Percentiles rank a stretch among this genome's conserved stretches.
Conservation (phyloP, 2,888 invertebrate genomes). For the Apodemia zela region DNA sequence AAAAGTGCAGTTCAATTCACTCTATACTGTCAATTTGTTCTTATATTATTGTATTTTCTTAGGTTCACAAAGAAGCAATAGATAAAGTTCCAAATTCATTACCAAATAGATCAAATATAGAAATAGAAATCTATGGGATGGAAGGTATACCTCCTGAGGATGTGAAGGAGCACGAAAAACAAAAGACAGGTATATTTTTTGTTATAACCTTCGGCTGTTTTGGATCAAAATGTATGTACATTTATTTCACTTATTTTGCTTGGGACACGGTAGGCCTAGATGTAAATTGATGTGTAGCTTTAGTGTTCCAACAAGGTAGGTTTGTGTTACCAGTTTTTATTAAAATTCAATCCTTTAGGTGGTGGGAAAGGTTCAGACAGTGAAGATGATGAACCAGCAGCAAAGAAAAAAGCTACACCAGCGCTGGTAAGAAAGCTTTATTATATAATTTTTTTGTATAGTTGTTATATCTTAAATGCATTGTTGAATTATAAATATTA, state of each 20-base stretch:
- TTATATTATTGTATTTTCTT: conserved; percentile 40
- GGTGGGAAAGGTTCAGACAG: conserved; percentile 88
- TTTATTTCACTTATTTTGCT: conserved; percentile 49
- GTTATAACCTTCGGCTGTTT: conserved; percentile 45
- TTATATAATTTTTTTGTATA: no score
- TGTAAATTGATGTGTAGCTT: conserved; percentile 66
- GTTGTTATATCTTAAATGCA: no score
- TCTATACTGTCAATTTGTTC: conserved; percentile 21
- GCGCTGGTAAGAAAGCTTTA: conserved; percentile 56
- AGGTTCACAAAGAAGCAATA: conserved; percentile 99
- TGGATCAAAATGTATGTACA: conserved; percentile 69
- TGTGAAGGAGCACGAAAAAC: conserved; percentile 95
- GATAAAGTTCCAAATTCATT: conserved; percentile 99
- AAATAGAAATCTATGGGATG: conserved; percentile 99
- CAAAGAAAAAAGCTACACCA: conserved; percentile 86
- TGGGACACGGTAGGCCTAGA: conserved; percentile 57
- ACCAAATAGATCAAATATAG: conserved; percentile 98
- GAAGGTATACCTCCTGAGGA: conserved; percentile 99
- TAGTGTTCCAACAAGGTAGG: conserved; percentile 45
- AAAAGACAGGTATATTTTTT: conserved; percentile 83
- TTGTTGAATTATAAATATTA: no score
- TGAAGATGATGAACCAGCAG: conserved; percentile 90
- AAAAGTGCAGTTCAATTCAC: conserved; percentile 47
- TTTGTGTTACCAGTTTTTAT: conserved; percentile 35
- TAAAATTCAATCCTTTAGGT: conserved; percentile 53